Percentiles rank a stretch among this genome's conserved stretches.
These are phyloP conservation scores for Sebastes matsubarae DNA, from an alignment of 2,797 vertebrate genomes.

Conservation along the genomic window DNA sequence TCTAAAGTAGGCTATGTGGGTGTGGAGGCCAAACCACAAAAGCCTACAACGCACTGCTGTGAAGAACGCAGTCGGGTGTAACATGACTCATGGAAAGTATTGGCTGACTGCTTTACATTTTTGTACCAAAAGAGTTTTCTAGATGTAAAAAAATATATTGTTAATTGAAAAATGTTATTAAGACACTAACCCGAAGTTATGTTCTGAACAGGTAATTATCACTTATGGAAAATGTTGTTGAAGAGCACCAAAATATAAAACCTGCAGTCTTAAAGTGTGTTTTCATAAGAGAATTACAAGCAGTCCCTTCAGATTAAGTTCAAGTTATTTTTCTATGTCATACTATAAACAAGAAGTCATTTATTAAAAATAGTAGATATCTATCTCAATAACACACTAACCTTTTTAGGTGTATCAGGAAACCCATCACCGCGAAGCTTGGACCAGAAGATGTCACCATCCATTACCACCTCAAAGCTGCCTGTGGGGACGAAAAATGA, in stretches of 20 bases:
- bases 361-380: neutral
- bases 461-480: constrained; percentile 72
- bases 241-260: neutral
- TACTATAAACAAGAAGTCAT: neutral
- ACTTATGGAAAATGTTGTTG: neutral
- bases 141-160: neutral
- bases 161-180: neutral
- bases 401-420: constrained; percentile 44
- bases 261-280: neutral
- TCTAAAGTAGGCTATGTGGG: neutral
- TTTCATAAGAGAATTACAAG: neutral
- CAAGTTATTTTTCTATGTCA: neutral
- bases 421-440: constrained; percentile 47
- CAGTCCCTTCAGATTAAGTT: neutral
- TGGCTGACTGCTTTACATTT: neutral
- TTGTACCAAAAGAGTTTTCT: neutral
- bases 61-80: neutral
- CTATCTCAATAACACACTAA: constrained; percentile 11
- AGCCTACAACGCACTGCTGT: neutral
- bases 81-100: neutral
- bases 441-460: constrained; percentile 63
- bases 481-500: constrained; percentile 38
- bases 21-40: neutral
- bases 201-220: neutral
- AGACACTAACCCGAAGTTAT: neutral